Evolutionary conservation across 2,888 invertebrate genomes (phyloP), one percentile per base, ranked within the genome.

Genomic region (Lathronympha strigana): DNA sequence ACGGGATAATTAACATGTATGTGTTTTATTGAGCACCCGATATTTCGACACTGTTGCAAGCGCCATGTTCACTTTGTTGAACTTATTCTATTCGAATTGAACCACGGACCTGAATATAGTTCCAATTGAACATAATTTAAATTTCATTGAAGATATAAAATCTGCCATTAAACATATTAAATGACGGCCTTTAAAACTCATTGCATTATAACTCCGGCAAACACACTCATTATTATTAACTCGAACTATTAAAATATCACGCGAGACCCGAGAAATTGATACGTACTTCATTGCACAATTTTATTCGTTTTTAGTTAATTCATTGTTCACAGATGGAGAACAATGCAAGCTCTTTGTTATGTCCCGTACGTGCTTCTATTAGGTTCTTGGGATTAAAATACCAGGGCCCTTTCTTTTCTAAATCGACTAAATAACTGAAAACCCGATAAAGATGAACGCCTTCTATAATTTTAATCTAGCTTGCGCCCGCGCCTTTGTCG

Each of bases 241-340:
- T 21, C 6, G n/a, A n/a, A 4, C n/a, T 25, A 23, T 47, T 23
- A 23, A 28, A 55, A 40, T 31, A 45, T 45, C 25, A 15, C 4
- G 9, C n/a, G 15, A 19, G 31, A 43, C 13, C 13, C 8, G 17
- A 25, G 19, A 28, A 45, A 57, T 19, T 28, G 55, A 28, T 28
- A 5, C 19, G 19, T 45, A 45, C 21, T n/a, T 38, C 6, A 13
- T 21, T 57, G n/a, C n/a, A 21, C 36, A 53, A 21, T 57, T 45
- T 31, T 31, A 28, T 57, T 31, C 5, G 43, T 45, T 57, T 57
- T 57, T 19, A 45, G 43, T 57, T 43, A 45, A 57, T 57, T 50
- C 25, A 55, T 55, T 55, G 40, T 55, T 55, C 55, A 43, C 23
- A 55, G 55, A 11, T 40, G 17, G 28, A 28, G 43, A 43, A 55